phyloP scores from a whole-genome alignment of 2,888 invertebrate genomes.

The Chaitophorus viminalis region DNA sequence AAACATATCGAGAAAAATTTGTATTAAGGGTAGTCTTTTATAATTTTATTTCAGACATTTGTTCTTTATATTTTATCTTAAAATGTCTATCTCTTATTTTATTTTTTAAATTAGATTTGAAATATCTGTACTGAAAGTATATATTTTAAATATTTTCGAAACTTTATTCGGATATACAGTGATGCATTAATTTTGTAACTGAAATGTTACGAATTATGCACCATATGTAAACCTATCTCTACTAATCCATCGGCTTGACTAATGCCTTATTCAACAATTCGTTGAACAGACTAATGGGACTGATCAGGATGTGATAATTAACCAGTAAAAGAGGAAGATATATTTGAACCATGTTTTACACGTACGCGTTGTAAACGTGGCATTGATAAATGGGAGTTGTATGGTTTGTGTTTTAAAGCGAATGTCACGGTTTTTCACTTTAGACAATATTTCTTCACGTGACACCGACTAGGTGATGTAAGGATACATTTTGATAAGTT shows the following conservation, averaged over 20 bases:
- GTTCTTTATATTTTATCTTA: no score
- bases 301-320: conserved; percentile 45
- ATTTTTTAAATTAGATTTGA: no score
- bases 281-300: conserved; percentile 23
- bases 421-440: conserved; percentile 3
- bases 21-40: no score
- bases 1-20: no score
- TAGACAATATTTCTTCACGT: conserved; percentile 12
- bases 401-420: neutral
- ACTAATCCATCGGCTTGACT: neutral
- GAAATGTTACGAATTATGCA: no score
- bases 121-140: no score
- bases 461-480: neutral
- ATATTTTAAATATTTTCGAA: no score
- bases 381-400: conserved; percentile 34
- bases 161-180: no score
- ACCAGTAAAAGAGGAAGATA: conserved; percentile 23
- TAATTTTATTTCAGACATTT: no score
- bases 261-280: conserved; percentile 26
- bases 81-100: no score
- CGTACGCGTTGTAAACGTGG: neutral
- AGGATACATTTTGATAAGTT: conserved; percentile 3
- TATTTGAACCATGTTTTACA: conserved; percentile 25
- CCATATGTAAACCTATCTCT: neutral
- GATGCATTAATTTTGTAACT: no score